Evolutionary conservation across 1,140 invertebrate genomes (phyloP).

Genomic region (Nasonia vitripennis): DNA sequence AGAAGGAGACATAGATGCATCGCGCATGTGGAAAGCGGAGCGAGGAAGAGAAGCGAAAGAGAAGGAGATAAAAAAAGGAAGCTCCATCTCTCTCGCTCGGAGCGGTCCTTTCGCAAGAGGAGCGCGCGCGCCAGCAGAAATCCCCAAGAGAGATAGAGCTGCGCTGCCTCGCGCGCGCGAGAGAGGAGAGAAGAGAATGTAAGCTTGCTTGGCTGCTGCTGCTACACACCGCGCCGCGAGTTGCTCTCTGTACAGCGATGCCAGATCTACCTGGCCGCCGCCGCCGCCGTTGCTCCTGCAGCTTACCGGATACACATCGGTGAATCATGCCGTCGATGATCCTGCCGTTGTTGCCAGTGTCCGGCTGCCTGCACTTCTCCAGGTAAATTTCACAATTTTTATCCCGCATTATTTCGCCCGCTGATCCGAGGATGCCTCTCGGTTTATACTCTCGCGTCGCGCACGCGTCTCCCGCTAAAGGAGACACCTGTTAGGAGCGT

Average conservation of each 20-base stretch:
- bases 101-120: constrained; percentile 36
- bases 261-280: constrained; percentile 56
- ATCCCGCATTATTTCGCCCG: neutral
- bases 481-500: neutral
- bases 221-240: constrained; percentile 38
- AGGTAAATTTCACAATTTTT: constrained; percentile 27
- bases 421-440: no score
- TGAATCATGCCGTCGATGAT: constrained; percentile 56
- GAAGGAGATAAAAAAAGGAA: constrained; percentile 2
- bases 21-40: constrained; percentile 14
- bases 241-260: constrained; percentile 55
- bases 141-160: constrained; percentile 30
- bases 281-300: neutral
- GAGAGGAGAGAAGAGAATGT: constrained; percentile 7
- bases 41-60: neutral
- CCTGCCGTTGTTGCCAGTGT: constrained; percentile 27
- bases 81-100: constrained; percentile 14
- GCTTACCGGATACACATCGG: constrained; percentile 53
- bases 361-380: constrained; percentile 18
- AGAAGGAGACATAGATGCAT: neutral
- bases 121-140: constrained; percentile 25
- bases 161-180: constrained; percentile 10
- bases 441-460: no score
- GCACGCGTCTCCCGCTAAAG: neutral
- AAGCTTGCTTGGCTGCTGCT: neutral